phyloP scores from a whole-genome alignment of 2,888 invertebrate species.

The Metopia argyrocephala region DNA sequence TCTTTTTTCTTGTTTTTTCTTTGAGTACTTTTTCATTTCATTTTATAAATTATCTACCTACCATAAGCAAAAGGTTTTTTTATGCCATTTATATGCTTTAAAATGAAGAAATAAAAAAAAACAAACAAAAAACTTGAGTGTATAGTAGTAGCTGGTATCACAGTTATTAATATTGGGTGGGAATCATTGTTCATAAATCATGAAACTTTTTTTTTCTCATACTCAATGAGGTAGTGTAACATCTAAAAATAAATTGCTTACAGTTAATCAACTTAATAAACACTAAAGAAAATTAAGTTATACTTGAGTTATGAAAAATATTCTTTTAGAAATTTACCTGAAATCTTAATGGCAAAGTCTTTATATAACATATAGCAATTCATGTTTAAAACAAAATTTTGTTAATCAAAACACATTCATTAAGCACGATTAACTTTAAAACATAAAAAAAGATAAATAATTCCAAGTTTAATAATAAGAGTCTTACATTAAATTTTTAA shows the following conservation, averaged over 20 bases:
- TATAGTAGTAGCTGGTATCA: neutral
- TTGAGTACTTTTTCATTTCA: neutral
- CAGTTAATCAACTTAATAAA: conserved; percentile 56
- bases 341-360: too few relatives aligned
- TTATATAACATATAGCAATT: too few relatives aligned
- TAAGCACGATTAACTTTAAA: too few relatives aligned
- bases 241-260: conserved; percentile 52
- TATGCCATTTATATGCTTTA: too few relatives aligned
- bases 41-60: neutral
- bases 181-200: conserved; percentile 50
- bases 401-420: too few relatives aligned
- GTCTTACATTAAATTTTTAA: too few relatives aligned
- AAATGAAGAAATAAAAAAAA: too few relatives aligned
- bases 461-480: too few relatives aligned
- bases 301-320: conserved; percentile 31
- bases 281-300: conserved; percentile 37
- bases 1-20: conserved; percentile 12
- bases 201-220: neutral
- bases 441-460: too few relatives aligned
- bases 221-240: neutral
- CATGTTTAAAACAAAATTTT: too few relatives aligned
- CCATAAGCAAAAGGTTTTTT: neutral
- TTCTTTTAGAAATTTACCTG: neutral
- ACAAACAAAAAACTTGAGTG: neutral
- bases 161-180: conserved; percentile 41